Conservation (phyloP, 2,113 vertebrate species). For the Chelonoidis abingdonii region DNA sequence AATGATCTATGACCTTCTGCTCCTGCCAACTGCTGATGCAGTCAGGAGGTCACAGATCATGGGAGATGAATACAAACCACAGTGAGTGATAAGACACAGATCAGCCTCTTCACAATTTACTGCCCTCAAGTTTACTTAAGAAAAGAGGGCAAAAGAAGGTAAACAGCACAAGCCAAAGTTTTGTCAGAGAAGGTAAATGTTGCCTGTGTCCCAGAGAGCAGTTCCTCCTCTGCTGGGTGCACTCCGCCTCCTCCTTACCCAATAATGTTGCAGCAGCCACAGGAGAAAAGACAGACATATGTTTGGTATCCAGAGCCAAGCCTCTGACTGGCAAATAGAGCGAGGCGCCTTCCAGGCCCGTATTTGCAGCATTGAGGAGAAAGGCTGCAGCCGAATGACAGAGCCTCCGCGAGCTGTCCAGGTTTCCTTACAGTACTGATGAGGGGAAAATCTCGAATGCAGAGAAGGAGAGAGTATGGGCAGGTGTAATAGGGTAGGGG, state of each 20-base stretch:
- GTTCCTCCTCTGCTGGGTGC: not conserved
- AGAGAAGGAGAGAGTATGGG: not conserved
- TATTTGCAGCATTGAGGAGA: not conserved
- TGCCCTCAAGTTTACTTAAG: not conserved
- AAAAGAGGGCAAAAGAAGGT: not conserved
- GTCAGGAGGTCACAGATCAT: not conserved
- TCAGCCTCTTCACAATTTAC: not conserved
- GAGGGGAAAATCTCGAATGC: not conserved
- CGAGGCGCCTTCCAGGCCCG: not conserved
- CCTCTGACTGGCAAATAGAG: not conserved
- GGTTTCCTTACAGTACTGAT: not conserved
- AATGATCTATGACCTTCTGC: not conserved
- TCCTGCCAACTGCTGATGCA: not conserved
- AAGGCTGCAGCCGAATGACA: not conserved
- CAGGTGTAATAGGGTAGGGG: not conserved
- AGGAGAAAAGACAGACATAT: not conserved
- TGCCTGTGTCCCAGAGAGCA: not conserved
- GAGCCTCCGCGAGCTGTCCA: not conserved
- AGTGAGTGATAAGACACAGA: not conserved
- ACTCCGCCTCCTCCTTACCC: not conserved
- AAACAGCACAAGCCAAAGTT: not conserved
- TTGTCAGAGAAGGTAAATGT: not conserved
- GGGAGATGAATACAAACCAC: not conserved
- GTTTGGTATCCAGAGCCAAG: not conserved
- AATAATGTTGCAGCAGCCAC: not conserved